Percentiles rank a stretch among this genome's conserved stretches.
Conservation (phyloP, 2,797 vertebrate species). For the Dendrocincla tyrannina region DNA sequence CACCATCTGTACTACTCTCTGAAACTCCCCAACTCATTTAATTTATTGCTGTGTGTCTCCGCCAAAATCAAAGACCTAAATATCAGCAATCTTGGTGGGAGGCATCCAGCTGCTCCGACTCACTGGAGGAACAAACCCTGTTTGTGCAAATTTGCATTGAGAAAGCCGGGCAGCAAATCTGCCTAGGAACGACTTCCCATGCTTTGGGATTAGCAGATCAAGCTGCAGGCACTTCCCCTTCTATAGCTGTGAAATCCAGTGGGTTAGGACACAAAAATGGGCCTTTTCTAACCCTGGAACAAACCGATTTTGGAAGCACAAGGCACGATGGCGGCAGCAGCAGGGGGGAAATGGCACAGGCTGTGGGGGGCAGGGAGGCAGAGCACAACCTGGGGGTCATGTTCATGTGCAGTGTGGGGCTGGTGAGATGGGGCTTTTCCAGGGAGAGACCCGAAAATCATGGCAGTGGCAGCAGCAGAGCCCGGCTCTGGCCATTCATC, state of each 20-base stretch:
- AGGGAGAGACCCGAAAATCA: neutral
- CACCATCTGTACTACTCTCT: slow-evolving; percentile 38
- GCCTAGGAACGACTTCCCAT: neutral
- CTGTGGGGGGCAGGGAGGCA: neutral
- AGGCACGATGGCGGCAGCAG: neutral
- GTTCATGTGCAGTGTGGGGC: neutral
- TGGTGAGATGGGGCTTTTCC: neutral
- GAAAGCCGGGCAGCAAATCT: neutral
- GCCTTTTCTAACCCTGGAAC: slow-evolving; percentile 55
- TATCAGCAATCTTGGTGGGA: slow-evolving; percentile 48
- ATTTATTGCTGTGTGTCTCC: neutral
- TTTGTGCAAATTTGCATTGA: neutral
- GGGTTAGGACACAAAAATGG: neutral
- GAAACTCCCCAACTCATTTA: neutral
- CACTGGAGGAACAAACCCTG: neutral
- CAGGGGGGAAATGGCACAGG: neutral
- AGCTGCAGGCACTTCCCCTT: slow-evolving; percentile 9
- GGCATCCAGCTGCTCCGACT: slow-evolving; percentile 29
- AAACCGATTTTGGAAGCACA: slow-evolving; percentile 21
- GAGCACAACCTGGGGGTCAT: neutral
- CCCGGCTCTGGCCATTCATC: neutral
- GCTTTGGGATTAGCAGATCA: slow-evolving; percentile 35
- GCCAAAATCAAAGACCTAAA: slow-evolving; percentile 8
- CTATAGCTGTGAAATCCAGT: neutral
- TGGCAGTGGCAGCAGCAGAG: fast-evolving